Base-by-base conservation (phyloP, 2,888 invertebrate species). In the Rotaria socialis region DNA sequence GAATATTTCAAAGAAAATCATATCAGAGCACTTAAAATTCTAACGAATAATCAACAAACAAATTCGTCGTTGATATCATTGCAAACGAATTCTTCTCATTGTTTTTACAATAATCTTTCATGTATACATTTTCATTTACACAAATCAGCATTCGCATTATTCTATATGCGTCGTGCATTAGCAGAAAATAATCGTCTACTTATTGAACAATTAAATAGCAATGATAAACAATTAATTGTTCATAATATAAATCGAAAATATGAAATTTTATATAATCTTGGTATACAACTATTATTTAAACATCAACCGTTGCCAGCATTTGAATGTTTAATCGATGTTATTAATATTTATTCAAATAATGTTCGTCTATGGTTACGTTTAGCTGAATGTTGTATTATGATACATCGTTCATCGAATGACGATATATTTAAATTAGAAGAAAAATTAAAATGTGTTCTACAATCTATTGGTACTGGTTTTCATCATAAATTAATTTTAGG, bases 361-460 rank as follows among this genome's bases (percentile, higher is more conserved):
- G 95, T 96, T 7, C 93, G 95, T 86, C 93, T 97, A 74, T 98
- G 97, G 97, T 92, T 96, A 87, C 93, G 97, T 89, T 92, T 97
- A 89, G 96, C 97, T 0, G 97, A 97, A 91, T 96, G 96, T 90
- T 91, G 91, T 87, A 89, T 91, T 58, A 90, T 90, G 89, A 89
- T 89, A 16, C 88, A 90, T 88, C 89, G 89, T 88, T 89, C 89
- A 88, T 91, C 91, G 84, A 94, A 94, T 89, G 93, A 93, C 89
- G 90, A 92, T 58, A 93, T 94, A 90, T 93, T 94, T 88, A 93
- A 93, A 89, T 91, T 93, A 86, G 90, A 92, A 56, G 92, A 93
- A 88, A 92, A 93, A 87, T 92, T 93, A 85, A 93, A 93, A 89
- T 93, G 94, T 80, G 92, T 94, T 14, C 92, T 93, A 88, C 93